Conservation (phyloP, 2,797 vertebrate species). For the Lagocephalus sceleratus region DNA sequence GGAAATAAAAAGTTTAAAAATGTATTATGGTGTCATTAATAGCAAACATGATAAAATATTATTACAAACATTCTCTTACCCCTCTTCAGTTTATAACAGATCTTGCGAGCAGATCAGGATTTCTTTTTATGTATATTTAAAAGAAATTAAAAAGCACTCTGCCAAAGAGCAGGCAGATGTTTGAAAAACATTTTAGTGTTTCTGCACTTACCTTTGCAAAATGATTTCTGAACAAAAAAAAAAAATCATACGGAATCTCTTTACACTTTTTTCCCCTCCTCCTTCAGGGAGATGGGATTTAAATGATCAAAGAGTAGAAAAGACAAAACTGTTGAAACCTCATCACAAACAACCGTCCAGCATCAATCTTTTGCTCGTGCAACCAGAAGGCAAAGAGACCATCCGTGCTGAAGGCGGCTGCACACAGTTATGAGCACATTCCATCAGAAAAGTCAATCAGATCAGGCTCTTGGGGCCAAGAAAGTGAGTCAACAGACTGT, state of each 20-base stretch:
- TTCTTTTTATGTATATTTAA: too few species aligned
- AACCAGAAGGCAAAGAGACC: slow-evolving; percentile 52
- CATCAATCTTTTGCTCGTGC: slow-evolving; percentile 35
- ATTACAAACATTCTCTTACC: too few species aligned
- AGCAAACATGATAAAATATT: too few species aligned
- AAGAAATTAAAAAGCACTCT: too few species aligned
- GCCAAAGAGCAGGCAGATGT: too few species aligned
- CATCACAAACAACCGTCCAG: slow-evolving; percentile 33
- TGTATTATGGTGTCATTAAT: too few species aligned
- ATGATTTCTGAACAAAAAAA: not conserved
- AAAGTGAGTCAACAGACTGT: slow-evolving; percentile 63
- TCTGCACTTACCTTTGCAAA: not conserved
- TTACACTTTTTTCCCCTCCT: not conserved
- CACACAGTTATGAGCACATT: slow-evolving; percentile 61
- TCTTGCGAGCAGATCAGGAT: too few species aligned
- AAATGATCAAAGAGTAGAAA: not conserved
- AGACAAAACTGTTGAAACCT: slow-evolving; percentile 16
- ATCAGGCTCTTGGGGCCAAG: slow-evolving; percentile 54
- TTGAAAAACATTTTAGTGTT: too few species aligned
- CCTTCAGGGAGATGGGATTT: not conserved
- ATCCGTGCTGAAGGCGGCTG: slow-evolving; percentile 45
- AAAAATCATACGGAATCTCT: too few species aligned
- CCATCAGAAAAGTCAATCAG: slow-evolving; percentile 63
- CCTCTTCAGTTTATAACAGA: too few species aligned
- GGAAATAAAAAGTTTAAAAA: too few species aligned